Evolutionary conservation across 92 coral and sea anemone genomes (phyloP).

Genomic region (Porites rus): DNA sequence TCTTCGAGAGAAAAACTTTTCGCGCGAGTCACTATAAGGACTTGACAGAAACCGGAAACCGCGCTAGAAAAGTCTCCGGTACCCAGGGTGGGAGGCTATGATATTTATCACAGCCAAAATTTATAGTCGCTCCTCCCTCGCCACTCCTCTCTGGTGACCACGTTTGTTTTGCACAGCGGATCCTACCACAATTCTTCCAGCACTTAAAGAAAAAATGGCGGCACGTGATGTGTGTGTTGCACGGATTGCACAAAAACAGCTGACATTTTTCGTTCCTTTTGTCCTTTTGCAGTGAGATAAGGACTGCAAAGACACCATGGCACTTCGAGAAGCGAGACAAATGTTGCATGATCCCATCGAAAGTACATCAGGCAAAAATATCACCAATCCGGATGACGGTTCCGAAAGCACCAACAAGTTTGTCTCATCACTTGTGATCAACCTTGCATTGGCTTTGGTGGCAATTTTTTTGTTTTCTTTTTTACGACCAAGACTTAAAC

Average conservation of each 20-base stretch:
- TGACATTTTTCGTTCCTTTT: background rate
- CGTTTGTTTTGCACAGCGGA: background rate
- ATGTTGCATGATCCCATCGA: background rate
- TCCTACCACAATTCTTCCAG: background rate
- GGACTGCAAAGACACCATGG: background rate
- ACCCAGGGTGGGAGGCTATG: too few species aligned
- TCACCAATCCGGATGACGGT: slow-evolving; percentile 13
- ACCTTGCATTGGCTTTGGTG: slow-evolving; percentile 69
- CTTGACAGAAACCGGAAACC: too few species aligned
- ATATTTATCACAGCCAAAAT: too few species aligned
- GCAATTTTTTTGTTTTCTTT: slow-evolving; percentile 79
- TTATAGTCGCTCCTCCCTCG: too few species aligned
- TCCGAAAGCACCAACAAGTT: slow-evolving; percentile 75
- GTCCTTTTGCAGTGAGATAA: background rate
- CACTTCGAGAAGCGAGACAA: background rate
- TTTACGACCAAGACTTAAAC: slow-evolving; percentile 78
- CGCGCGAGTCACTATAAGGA: too few species aligned
- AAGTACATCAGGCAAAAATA: slow-evolving; percentile 3
- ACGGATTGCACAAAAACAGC: background rate
- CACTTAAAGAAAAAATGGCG: background rate
- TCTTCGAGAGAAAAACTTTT: too few species aligned
- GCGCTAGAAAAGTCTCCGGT: too few species aligned
- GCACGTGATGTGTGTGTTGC: background rate
- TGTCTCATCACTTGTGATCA: slow-evolving; percentile 73
- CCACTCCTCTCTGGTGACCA: too few species aligned